Evolutionary conservation across 2,888 invertebrate species (phyloP), one percentile per base, ranked within the genome.

Genomic region (Cephus pulcher): DNA sequence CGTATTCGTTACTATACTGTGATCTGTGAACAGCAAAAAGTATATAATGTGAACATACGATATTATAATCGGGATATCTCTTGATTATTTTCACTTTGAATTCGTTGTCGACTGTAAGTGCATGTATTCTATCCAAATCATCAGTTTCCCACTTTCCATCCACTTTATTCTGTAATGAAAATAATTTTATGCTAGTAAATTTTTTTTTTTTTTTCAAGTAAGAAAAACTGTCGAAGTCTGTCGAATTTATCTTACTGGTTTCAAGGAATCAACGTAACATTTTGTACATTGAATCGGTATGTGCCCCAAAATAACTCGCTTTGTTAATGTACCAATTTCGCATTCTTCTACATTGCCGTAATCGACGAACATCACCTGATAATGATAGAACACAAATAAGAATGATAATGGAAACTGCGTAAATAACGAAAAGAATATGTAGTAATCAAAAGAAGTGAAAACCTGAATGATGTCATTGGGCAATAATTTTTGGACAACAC

Each of bases 321-420:
- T 95, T 33, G 95, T 92, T 76, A 97, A 86, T 76, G 94, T 93
- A 1, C 92, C 89, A 23, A 93, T 92, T 0, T 92, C 84, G 79
- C 95, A 94, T 0, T 90, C 89, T 89, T 97, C 97, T 70, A 94
- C 92, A 88, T 97, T 97, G 0, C 98, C 98, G 87, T 96, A 98
- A 92, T 98, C 98, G 1, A 97, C 93, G 91, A 96, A 97, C 76
- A 94, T 92, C 0, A 97, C 93, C 84, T 92, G 86, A 23, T 89
- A 86, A 74, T 12, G 30, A 74, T n/a, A 71, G n/a, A 37, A 23
- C 32, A 56, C 23, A 76, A 70, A 69, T 15, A 30, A 12, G 6
- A 34, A 74, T 35, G 34, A 40, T 11, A 73, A 74, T 15, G 23
- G 4, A 77, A 11, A 34, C 4, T 34, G 4, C n/a, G 30, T 70